Conservation (phyloP, 2,888 invertebrate genomes). For the Caenorhabditis macrosperma region DNA sequence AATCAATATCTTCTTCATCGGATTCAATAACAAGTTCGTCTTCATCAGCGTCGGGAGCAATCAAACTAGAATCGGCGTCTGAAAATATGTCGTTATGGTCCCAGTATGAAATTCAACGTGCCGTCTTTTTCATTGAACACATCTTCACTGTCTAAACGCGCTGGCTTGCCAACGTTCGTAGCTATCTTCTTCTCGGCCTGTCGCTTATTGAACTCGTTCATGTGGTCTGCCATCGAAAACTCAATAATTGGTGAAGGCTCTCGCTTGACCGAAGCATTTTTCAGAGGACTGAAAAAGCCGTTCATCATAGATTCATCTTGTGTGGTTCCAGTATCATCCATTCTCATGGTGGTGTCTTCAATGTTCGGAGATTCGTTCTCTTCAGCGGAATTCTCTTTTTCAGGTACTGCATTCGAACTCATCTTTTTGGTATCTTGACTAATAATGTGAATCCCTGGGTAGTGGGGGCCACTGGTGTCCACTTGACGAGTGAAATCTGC, state of each 20-base stretch:
- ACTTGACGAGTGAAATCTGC: slow-evolving; percentile 15
- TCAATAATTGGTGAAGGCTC: neutral
- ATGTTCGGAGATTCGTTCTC: neutral
- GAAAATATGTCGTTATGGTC: neutral
- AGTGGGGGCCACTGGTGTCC: neutral
- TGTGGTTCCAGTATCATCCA: slow-evolving; percentile 11
- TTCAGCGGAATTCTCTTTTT: neutral
- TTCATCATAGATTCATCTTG: slow-evolving; percentile 13
- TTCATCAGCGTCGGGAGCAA: neutral
- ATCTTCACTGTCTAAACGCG: neutral
- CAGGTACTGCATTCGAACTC: neutral
- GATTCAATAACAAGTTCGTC: neutral
- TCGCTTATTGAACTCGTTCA: slow-evolving; percentile 24
- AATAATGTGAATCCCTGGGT: slow-evolving; percentile 22
- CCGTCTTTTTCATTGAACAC: slow-evolving; percentile 3
- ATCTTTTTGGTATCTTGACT: neutral
- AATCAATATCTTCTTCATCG: slow-evolving; percentile 2
- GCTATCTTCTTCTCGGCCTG: slow-evolving; percentile 11
- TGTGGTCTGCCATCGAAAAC: slow-evolving; percentile 32
- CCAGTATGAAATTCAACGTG: neutral
- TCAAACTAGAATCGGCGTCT: neutral
- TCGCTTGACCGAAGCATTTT: neutral
- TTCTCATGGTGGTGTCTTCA: neutral
- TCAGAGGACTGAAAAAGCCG: slow-evolving; percentile 6
- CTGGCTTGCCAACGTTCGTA: neutral